Evolutionary conservation across 2,888 invertebrate species (phyloP), one percentile per base, ranked within the genome.

Genomic region (Teleiodes luculella): DNA sequence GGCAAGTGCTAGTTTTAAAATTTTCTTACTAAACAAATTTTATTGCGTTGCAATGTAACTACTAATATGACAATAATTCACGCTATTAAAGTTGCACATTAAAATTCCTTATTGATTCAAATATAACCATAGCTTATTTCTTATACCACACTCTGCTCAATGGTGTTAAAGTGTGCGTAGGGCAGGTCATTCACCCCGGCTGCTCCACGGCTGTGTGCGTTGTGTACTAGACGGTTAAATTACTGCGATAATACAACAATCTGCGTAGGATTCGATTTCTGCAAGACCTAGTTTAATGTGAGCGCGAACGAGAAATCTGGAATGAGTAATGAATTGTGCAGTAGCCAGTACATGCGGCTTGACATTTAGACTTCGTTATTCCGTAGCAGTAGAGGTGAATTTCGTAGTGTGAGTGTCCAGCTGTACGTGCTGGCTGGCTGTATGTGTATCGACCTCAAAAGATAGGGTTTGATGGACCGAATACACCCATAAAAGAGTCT

Each of bases 131-230:
- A 43, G 6, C 43, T 43, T 43, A 14, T 46, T 8, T 13, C 52
- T 62, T 63, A 53, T 8, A 58, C 64, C 67, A 58, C 53, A 54
- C 56, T 18, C 10, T 13, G 13, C 6, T 6, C 16, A 20, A 16
- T 20, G 5, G 43, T 30, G 52, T 62, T 57, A 56, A 59, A 57
- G 72, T 66, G 70, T 70, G 64, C 62, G 57, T 59, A 59, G 46
- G 55, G 35, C 58, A 65, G 78, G 61, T 69, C 73, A 61, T 72
- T 73, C 59, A 73, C 68, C 72, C 60, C 62, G 24, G 6, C 3
- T 49, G 57, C 57, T 43, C 60, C 57, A 39, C 33, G n/a, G 41
- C 33, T 41, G 51, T 33, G 24, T 16, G 30, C n/a, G 16, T 30
- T 31, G 28, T 14, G 30, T 30, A 31, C 31, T 46, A 46, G 46